Conservation (phyloP, 2,888 invertebrate species). For the Beris morrisii region DNA sequence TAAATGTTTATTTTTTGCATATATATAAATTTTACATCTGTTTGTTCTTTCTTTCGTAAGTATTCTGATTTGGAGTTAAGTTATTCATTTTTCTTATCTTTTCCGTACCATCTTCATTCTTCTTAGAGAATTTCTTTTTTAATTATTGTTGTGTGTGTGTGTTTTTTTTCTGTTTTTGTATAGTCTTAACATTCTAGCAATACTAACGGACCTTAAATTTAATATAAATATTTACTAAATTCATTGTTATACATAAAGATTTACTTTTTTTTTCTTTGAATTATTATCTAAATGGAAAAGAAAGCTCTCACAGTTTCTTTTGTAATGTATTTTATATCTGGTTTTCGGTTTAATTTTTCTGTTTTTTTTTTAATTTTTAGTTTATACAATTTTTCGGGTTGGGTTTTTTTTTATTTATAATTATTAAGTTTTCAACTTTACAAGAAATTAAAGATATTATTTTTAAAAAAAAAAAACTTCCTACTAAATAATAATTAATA, state of each 20-base stretch:
- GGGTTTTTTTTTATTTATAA: neutral
- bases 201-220: constrained; percentile 28
- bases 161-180: constrained; percentile 20
- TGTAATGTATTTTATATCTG: no score
- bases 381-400: neutral
- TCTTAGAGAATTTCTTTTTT: neutral
- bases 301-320: no score
- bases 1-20: constrained; percentile 33
- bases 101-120: constrained; percentile 7
- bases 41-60: constrained; percentile 26
- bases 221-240: constrained; percentile 30
- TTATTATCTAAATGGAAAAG: neutral
- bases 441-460: constrained; percentile 6
- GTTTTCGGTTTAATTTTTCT: neutral
- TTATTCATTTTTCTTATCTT: constrained; percentile 9
- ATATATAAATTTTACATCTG: constrained; percentile 40
- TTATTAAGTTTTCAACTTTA: constrained; percentile 7
- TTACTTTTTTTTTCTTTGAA: neutral
- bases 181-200: constrained; percentile 24
- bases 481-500: neutral
- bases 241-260: constrained; percentile 10
- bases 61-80: constrained; percentile 23
- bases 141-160: neutral
- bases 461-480: neutral
- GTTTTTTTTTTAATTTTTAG: constrained; percentile 2